These are phyloP conservation scores for Ellobium chinense DNA, from an alignment of 2,888 invertebrate genomes.

Conservation along the genomic window DNA sequence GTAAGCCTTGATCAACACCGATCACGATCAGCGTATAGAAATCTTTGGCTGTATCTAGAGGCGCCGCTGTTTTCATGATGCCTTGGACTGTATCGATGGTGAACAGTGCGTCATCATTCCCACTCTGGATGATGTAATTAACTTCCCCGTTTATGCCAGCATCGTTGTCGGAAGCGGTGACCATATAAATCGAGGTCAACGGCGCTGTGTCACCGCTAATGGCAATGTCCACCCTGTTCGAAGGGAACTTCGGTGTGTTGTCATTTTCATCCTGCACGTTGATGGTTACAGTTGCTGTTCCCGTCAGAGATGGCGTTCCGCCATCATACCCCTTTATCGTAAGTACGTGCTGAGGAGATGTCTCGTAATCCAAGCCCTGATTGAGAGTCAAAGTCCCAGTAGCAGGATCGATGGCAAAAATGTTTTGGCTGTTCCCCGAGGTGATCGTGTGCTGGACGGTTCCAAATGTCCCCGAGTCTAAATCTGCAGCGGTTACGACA, in stretches of 20 bases:
- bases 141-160: constrained; percentile 57
- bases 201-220: constrained; percentile 52
- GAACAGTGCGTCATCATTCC: constrained; percentile 59
- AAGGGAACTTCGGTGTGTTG: constrained; percentile 55
- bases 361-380: constrained; percentile 54
- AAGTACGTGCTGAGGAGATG: constrained; percentile 45
- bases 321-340: constrained; percentile 57
- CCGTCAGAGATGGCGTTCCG: constrained; percentile 34
- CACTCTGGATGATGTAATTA: constrained; percentile 58
- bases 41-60: constrained; percentile 56
- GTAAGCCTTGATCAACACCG: constrained; percentile 58
- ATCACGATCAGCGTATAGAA: constrained; percentile 34
- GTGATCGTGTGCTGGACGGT: constrained; percentile 86
- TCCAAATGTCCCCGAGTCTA: constrained; percentile 47
- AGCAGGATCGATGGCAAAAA: constrained; percentile 90
- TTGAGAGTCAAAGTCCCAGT: constrained; percentile 82
- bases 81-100: constrained; percentile 59
- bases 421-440: constrained; percentile 92
- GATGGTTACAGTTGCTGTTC: constrained; percentile 54
- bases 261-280: constrained; percentile 60
- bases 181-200: constrained; percentile 29
- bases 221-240: constrained; percentile 49
- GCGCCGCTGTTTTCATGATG: constrained; percentile 51
- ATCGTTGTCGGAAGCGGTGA: constrained; percentile 52
- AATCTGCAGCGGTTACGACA: constrained; percentile 2